Base-by-base conservation (phyloP, 1,140 invertebrate genomes). In the Globodera ellingtonae region DNA sequence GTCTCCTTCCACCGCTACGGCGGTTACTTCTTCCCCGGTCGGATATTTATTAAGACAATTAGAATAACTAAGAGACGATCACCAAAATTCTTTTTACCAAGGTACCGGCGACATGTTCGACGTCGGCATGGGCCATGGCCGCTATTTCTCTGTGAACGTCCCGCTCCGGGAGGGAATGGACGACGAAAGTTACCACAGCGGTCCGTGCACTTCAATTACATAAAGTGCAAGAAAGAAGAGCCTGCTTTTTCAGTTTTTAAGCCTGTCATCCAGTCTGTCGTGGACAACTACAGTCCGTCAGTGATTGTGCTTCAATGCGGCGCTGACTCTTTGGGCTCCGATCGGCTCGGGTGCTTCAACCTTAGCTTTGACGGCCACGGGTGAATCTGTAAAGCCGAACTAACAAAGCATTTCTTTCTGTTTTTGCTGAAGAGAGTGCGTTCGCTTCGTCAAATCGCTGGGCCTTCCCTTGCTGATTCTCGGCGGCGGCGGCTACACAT, bases 1-100 rank as follows among this genome's bases (percentile, higher is more conserved):
- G 96, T 98, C 3, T 98, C 95, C 24, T 99, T 99, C 90, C 97
- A 99, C 89, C 98, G 98, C 91, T 99, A 98, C 90, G 97, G 97
- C 8, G 96, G 97, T 87, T 97, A 95, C 86, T 98, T 98, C 89
- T 99, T 99, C 88, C 97, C 97, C 0, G 82, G 75, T 77, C 15
- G 35, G n/a, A 18, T 44, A 35, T 35, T 35, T 35, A 35, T 35
- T 35, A 35, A 35, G 35, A 35, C 35, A 35, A 35, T 18, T 46
- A 8, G 46, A 18, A 13, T 18, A 24, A 46, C 9, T 59, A 15
- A 6, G 9, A 46, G 35, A 15, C 67, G 46, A 6, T 24, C 50
- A 18, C 35, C 4, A 56, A 79, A 15, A 97, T 97, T 89, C 98
- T 98, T 62, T 3, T 52, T 52, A 88, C 97, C 97, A 1, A 96